Base-by-base conservation (phyloP, 2,113 vertebrate genomes). In the Callipepla californica region DNA sequence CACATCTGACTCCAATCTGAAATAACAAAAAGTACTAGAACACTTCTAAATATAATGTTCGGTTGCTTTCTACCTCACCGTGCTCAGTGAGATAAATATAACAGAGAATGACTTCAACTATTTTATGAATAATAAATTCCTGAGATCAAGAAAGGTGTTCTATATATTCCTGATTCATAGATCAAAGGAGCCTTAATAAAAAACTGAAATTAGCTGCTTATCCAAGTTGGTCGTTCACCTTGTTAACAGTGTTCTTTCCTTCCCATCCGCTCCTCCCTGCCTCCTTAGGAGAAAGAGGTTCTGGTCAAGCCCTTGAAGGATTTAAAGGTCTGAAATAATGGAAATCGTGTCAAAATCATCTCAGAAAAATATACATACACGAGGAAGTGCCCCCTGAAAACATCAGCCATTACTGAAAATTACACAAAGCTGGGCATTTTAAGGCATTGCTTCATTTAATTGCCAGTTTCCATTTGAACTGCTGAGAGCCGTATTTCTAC, bases 391-490 rank as follows among this genome's bases (percentile, higher is more conserved):
- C 55, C 38, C 69, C 87, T 69, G 38, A 40, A 87, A 62, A 77
- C 79, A 83, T 23, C 15, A 83, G 74, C 57, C 26, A 45, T 70
- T 87, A 92, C 7, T 80, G 85, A 89, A 85, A 63, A 79, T 70
- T 89, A 92, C 6, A 12, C 6, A 1, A 57, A 82, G 68, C 44
- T 88, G 50, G 59, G 30, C 34, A 73, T 89, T 78, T 84, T 65
- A 80, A 91, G 68, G 59, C 67, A 75, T 68, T 92, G 63, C 85
- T 94, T 92, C 40, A 82, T 80, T 85, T 93, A 91, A 96, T 89
- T 92, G 80, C 90, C 78, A 88, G 11, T 50, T 72, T 28, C 53
- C 55, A 22, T 94, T 87, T 90, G 94, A 95, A 96, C 93, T 92
- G 91, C 61, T 45, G 59, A n/a, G 36, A 76, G 28, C 76, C 72